These are phyloP conservation scores for Amphiprion percula DNA, from an alignment of 2,113 vertebrate species.

Conservation along the genomic window DNA sequence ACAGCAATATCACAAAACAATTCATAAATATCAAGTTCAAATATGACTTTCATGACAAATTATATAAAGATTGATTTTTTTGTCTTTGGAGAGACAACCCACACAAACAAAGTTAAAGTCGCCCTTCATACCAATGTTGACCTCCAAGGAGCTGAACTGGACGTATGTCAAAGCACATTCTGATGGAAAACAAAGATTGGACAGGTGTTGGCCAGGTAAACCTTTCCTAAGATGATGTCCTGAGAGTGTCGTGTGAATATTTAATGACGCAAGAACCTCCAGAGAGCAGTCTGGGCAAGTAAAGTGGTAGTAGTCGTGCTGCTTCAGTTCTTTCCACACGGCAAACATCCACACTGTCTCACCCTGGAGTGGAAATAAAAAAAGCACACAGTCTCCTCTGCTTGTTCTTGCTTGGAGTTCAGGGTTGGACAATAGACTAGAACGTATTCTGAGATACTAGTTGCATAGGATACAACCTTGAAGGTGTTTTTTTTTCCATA, in stretches of 20 bases:
- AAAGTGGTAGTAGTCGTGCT: constrained; percentile 52
- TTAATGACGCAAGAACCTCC: constrained; percentile 56
- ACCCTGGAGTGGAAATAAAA: constrained; percentile 36
- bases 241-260: constrained; percentile 72
- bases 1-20: too few species aligned
- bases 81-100: neutral
- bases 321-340: constrained; percentile 45
- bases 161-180: constrained; percentile 54
- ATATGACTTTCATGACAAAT: neutral
- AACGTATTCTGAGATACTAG: neutral
- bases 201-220: constrained; percentile 74
- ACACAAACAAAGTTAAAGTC: constrained; percentile 1
- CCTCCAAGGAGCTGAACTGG: constrained; percentile 51
- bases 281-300: constrained; percentile 56
- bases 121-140: constrained; percentile 39
- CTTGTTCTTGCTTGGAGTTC: neutral
- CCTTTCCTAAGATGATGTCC: constrained; percentile 59
- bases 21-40: neutral
- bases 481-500: too few species aligned
- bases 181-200: constrained; percentile 66
- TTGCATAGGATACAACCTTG: too few species aligned
- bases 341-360: constrained; percentile 38
- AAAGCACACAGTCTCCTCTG: constrained; percentile 7
- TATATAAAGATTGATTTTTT: constrained; percentile 8
- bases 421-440: neutral